These are phyloP conservation scores for Anser cygnoides DNA, from an alignment of 2,113 vertebrate species.

Conservation along the genomic window DNA sequence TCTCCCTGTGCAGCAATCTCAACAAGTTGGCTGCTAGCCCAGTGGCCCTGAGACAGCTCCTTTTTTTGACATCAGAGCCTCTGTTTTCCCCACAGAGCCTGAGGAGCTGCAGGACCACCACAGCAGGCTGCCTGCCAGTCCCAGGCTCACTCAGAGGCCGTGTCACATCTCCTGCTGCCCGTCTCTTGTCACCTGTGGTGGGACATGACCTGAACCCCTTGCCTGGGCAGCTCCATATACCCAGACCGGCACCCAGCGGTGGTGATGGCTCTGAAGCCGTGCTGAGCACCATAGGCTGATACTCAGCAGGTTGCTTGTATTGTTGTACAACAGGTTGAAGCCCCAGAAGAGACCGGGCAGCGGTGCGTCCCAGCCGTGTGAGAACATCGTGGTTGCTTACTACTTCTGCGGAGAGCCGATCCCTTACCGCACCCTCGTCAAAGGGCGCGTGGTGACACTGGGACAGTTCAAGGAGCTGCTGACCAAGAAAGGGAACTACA, in stretches of 20 bases:
- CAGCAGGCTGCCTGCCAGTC: background rate
- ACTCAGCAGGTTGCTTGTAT: background rate
- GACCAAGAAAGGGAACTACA: constrained; percentile 91
- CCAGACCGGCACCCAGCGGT: background rate
- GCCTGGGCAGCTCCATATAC: too few species aligned
- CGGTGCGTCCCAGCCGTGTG: constrained; percentile 68
- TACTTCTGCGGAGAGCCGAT: constrained; percentile 97
- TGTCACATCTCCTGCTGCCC: too few species aligned
- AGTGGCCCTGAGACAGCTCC: too few species aligned
- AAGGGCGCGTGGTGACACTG: constrained; percentile 88
- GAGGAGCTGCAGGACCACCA: too few species aligned
- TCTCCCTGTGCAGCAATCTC: too few species aligned
- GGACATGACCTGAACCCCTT: background rate
- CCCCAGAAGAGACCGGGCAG: constrained; percentile 80
- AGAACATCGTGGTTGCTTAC: constrained; percentile 94
- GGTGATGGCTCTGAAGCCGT: background rate
- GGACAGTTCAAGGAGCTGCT: constrained; percentile 98
- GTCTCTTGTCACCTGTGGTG: background rate
- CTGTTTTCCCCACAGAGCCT: too few species aligned
- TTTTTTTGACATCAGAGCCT: too few species aligned
- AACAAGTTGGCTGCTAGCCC: too few species aligned
- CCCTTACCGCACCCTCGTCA: constrained; percentile 92
- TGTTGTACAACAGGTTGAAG: constrained; percentile 79
- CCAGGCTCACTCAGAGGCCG: background rate
- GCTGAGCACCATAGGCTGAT: background rate